These are phyloP conservation scores for Athalia rosae DNA, from an alignment of 2,888 invertebrate species.

Conservation along the genomic window DNA sequence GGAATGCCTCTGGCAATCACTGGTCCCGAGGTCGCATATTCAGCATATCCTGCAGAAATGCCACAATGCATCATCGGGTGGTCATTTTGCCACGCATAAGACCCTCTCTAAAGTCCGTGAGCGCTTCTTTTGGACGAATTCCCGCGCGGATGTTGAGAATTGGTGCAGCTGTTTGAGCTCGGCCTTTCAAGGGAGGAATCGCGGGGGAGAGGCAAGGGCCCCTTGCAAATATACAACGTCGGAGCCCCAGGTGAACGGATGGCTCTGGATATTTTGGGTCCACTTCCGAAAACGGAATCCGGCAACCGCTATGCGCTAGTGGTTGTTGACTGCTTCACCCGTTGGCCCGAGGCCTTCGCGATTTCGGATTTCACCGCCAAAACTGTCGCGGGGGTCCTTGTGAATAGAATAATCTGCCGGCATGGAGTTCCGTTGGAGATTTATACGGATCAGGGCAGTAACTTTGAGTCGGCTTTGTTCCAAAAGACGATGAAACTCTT, in stretches of 20 bases:
- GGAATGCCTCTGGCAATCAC: too few species aligned
- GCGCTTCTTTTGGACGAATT: too few species aligned
- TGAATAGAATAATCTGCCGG: background rate
- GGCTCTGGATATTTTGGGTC: slow-evolving; percentile 6
- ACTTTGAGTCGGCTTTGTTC: background rate
- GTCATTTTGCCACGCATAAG: too few species aligned
- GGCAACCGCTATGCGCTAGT: background rate
- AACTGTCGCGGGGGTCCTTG: background rate
- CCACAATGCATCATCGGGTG: too few species aligned
- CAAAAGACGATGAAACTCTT: slow-evolving; percentile 35
- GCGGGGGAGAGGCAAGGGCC: too few species aligned
- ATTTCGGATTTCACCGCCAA: background rate
- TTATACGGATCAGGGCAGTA: background rate
- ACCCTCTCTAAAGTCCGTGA: too few species aligned
- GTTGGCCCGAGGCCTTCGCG: background rate
- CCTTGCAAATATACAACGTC: too few species aligned
- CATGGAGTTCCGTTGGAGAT: background rate
- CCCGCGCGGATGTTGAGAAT: too few species aligned
- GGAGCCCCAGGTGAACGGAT: background rate
- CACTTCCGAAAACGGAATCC: background rate
- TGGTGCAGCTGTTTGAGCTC: too few species aligned
- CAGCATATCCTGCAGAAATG: too few species aligned
- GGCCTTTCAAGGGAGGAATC: too few species aligned
- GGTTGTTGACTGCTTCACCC: background rate
- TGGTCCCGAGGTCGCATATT: too few species aligned